Conservation (phyloP, 2,113 vertebrate genomes). For the Lynx canadensis region DNA sequence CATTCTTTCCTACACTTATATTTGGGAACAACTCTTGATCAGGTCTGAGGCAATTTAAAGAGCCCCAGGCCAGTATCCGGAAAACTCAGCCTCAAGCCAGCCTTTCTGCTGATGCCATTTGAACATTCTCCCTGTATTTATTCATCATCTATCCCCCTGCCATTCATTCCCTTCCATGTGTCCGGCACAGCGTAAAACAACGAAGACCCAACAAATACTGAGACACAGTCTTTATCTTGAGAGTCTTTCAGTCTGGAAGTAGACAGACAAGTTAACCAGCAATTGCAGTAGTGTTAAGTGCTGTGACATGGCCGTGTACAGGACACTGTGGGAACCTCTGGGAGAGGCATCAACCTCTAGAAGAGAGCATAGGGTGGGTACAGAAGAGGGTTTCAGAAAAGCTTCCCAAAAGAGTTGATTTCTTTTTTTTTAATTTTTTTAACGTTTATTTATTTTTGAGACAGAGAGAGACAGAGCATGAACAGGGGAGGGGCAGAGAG, state of each 20-base stretch:
- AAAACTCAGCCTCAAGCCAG: neutral
- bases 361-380: neutral
- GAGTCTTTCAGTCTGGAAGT: neutral
- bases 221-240: neutral
- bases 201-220: neutral
- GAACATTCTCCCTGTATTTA: neutral
- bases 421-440: neutral
- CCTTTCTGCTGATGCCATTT: neutral
- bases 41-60: conserved; percentile 42
- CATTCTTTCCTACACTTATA: neutral
- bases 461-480: too few relatives aligned
- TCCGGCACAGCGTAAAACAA: neutral
- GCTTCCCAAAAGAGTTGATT: neutral
- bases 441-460: too few relatives aligned
- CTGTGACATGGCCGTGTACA: neutral
- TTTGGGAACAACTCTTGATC: conserved; percentile 6
- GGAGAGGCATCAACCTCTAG: neutral
- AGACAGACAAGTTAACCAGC: neutral
- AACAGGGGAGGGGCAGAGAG: too few relatives aligned
- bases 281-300: neutral
- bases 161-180: neutral
- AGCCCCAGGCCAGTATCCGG: neutral
- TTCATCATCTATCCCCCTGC: neutral
- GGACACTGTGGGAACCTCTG: neutral
- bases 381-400: neutral